Conservation (phyloP, 2,797 vertebrate genomes). For the Acrocephalus scirpaceus region DNA sequence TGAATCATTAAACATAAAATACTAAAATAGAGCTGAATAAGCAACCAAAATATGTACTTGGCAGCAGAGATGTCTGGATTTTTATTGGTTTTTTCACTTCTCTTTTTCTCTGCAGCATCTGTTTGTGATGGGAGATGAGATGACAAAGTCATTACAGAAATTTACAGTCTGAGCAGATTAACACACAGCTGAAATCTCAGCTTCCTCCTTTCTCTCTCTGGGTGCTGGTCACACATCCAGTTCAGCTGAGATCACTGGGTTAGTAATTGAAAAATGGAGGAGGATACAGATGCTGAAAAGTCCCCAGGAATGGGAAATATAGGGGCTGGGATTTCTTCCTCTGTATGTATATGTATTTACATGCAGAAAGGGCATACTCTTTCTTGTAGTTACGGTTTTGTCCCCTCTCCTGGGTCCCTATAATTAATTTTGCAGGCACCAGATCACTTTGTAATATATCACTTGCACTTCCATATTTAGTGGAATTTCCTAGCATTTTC, state of each 20-base stretch:
- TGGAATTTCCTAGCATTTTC: not conserved
- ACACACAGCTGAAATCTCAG: not conserved
- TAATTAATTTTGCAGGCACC: not conserved
- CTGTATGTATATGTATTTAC: not conserved
- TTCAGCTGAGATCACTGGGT: not conserved
- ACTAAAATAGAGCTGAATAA: not conserved
- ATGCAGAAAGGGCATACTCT: not conserved
- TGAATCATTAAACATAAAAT: constrained; percentile 25
- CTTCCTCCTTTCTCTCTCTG: not conserved
- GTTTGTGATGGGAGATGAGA: not conserved
- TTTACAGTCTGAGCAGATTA: not conserved
- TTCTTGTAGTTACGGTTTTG: not conserved
- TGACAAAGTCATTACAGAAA: not conserved
- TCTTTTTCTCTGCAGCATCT: not conserved
- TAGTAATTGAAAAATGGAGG: not conserved
- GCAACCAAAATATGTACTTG: not conserved
- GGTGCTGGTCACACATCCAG: not conserved
- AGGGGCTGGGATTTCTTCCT: not conserved
- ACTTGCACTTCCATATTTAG: not conserved
- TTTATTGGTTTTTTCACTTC: not conserved
- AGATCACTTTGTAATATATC: not conserved
- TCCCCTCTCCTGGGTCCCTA: not conserved
- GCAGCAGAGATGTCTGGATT: not conserved
- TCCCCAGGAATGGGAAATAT: not conserved
- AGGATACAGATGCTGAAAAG: not conserved